phyloP scores from a whole-genome alignment of 2,113 vertebrate genomes.

The Phycodurus eques region DNA sequence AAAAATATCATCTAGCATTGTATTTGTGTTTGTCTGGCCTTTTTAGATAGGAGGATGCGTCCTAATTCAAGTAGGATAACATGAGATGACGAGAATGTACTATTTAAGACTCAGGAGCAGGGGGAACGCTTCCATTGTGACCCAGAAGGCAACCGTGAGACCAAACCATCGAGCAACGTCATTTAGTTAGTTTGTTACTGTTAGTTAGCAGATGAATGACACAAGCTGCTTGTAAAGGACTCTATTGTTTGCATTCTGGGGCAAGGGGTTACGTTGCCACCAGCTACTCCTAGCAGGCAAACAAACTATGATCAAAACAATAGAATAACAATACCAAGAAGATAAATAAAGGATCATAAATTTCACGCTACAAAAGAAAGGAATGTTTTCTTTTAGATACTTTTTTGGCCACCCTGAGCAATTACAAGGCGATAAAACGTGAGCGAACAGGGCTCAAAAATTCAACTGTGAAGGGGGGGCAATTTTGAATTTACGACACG shows the following conservation, averaged over 20 bases:
- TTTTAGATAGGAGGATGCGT: too few relatives aligned
- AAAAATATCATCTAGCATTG: too few relatives aligned
- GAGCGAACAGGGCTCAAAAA: conserved; percentile 47
- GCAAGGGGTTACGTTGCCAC: too few relatives aligned
- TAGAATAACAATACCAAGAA: not conserved
- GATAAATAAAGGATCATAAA: not conserved
- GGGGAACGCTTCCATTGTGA: not conserved
- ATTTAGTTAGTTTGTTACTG: too few relatives aligned
- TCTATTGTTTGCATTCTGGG: too few relatives aligned
- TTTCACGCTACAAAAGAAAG: not conserved
- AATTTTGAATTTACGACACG: conserved; percentile 39
- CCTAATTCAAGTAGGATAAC: too few relatives aligned
- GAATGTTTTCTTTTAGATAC: conserved; percentile 20
- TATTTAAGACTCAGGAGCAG: too few relatives aligned
- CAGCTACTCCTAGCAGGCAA: too few relatives aligned
- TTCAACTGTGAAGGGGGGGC: conserved; percentile 32
- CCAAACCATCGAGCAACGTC: not conserved
- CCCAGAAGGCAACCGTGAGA: not conserved
- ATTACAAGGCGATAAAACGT: conserved; percentile 59
- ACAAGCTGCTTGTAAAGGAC: too few relatives aligned
- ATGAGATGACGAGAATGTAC: too few relatives aligned
- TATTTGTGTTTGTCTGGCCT: too few relatives aligned
- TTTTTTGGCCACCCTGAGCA: conserved; percentile 24
- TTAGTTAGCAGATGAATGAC: not conserved
- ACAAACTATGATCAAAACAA: not conserved